Percentiles rank a stretch among this genome's conserved stretches.
These are phyloP conservation scores for Rhinoptilus africanus DNA, from an alignment of 2,113 vertebrate species.

Conservation along the genomic window DNA sequence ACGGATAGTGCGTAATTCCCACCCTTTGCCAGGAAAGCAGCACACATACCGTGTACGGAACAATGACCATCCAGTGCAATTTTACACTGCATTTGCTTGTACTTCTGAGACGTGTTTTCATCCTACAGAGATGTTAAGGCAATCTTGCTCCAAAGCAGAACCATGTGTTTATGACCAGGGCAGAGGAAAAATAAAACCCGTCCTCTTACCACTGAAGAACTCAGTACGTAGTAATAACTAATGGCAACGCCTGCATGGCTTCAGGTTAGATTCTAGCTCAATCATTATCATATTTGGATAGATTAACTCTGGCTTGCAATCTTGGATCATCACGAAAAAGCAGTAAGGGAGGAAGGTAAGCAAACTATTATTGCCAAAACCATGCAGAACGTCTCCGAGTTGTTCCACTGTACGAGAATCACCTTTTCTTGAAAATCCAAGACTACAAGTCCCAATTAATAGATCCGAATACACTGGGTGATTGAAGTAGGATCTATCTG, in stretches of 20 bases:
- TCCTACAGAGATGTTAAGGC: neutral
- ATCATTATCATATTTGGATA: neutral
- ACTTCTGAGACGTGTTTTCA: neutral
- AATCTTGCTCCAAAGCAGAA: neutral
- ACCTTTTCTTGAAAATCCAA: neutral
- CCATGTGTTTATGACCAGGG: neutral
- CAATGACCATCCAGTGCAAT: accelerated
- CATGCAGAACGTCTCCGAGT: neutral
- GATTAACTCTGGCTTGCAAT: neutral
- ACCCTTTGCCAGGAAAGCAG: neutral
- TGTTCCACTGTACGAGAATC: neutral
- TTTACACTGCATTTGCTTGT: neutral
- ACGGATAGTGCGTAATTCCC: accelerated
- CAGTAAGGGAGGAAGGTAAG: neutral
- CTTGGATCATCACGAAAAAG: neutral
- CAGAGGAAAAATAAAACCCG: neutral
- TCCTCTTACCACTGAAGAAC: neutral
- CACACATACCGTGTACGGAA: accelerated
- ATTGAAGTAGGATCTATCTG: neutral
- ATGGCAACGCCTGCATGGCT: neutral
- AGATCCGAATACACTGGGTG: neutral
- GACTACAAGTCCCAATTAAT: neutral
- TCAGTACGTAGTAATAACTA: neutral
- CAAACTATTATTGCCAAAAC: neutral
- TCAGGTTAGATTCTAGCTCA: neutral